Evolutionary conservation across 2,888 invertebrate species (phyloP).

Genomic region (Lycophotia porphyrea): DNA sequence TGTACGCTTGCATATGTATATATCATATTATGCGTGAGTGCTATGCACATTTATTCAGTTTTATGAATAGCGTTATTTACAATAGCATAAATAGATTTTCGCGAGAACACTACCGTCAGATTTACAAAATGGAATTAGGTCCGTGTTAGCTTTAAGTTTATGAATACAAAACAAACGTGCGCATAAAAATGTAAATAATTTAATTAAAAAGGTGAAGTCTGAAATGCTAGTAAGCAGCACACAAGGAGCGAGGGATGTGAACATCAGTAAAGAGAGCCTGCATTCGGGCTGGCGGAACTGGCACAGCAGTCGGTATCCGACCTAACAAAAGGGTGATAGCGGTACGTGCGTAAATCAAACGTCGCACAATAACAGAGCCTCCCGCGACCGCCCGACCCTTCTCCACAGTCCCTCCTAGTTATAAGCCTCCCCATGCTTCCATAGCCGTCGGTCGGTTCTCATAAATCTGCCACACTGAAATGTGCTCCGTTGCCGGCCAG

Average conservation of each 20-base stretch:
- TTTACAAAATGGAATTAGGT: conserved; percentile 7
- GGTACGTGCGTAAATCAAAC: conserved; percentile 90
- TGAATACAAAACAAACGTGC: conserved; percentile 44
- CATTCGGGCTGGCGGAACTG: conserved; percentile 84
- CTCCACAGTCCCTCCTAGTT: conserved; percentile 78
- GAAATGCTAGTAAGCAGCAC: conserved; percentile 46
- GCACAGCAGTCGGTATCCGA: conserved; percentile 88
- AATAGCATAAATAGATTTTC: neutral
- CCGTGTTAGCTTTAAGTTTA: conserved; percentile 21
- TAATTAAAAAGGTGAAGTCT: conserved; percentile 53
- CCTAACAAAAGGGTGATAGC: conserved; percentile 90
- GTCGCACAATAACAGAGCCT: conserved; percentile 89
- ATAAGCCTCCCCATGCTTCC: conserved; percentile 79
- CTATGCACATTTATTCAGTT: neutral
- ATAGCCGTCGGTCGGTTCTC: conserved; percentile 83
- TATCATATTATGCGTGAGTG: conserved; percentile 18
- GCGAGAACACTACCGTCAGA: neutral
- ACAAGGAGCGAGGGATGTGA: conserved; percentile 58
- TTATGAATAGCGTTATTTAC: neutral
- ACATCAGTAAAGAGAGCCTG: conserved; percentile 76
- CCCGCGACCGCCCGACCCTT: conserved; percentile 80
- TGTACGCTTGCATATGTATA: conserved; percentile 34
- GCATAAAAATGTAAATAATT: conserved; percentile 52
- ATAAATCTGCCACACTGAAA: conserved; percentile 89
- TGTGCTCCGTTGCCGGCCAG: conserved; percentile 81